These are phyloP conservation scores for Elegia similella DNA, from an alignment of 2,888 invertebrate genomes.

Conservation along the genomic window DNA sequence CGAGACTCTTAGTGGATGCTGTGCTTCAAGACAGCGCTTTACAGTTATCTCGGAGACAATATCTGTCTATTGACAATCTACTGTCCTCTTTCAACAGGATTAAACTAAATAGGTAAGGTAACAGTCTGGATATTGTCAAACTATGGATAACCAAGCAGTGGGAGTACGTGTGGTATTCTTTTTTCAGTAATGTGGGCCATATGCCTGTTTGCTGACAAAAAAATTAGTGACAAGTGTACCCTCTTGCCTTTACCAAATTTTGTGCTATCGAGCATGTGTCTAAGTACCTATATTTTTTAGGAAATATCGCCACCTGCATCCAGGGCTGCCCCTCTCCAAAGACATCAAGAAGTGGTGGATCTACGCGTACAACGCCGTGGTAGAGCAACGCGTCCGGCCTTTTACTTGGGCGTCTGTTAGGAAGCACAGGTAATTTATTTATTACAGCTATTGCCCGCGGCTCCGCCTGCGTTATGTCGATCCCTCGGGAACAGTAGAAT, in stretches of 20 bases:
- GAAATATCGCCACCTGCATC: conserved; percentile 84
- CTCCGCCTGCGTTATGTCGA: no score
- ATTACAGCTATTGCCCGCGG: no score
- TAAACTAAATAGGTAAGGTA: conserved; percentile 83
- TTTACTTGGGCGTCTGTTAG: conserved; percentile 88
- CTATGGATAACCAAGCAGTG: no score
- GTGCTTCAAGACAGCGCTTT: conserved; percentile 88
- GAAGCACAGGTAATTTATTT: conserved; percentile 60
- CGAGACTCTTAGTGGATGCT: conserved; percentile 84
- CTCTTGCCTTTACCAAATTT: background rate
- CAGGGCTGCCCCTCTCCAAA: conserved; percentile 79
- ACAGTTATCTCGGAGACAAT: conserved; percentile 87
- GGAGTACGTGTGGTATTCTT: no score
- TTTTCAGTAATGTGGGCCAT: no score
- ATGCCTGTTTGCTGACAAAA: no score
- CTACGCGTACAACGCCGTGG: conserved; percentile 86
- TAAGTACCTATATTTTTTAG: conserved; percentile 50
- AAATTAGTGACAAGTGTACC: no score
- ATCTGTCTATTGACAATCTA: conserved; percentile 82
- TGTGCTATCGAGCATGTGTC: no score
- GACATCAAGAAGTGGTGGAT: conserved; percentile 88
- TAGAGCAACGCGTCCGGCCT: conserved; percentile 87
- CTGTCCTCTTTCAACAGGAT: conserved; percentile 83
- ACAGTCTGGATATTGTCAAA: no score
- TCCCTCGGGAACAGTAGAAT: no score